phyloP scores from a whole-genome alignment of 2,797 vertebrate species.

The Chelidonichthys spinosus region DNA sequence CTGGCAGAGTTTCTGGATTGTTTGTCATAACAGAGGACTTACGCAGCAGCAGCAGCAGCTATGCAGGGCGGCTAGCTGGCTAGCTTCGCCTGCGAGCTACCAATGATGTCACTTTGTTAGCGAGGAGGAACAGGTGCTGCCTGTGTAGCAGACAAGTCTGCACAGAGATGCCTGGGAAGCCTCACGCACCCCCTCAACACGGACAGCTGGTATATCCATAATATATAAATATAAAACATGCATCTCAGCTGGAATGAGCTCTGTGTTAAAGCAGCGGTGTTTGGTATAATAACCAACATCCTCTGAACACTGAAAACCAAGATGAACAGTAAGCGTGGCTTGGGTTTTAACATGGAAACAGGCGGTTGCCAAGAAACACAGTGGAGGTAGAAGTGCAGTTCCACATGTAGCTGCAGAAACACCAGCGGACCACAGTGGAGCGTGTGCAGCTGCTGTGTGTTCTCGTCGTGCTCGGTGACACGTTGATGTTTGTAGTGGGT shows the following conservation, averaged over 20 bases:
- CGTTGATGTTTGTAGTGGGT: neutral
- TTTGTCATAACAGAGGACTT: conserved; percentile 45
- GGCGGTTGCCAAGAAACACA: conserved; percentile 11
- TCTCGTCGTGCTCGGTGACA: neutral
- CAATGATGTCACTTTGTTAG: conserved; percentile 71
- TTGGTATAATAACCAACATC: conserved; percentile 6
- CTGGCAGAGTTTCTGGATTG: conserved; percentile 23
- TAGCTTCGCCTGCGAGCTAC: conserved; percentile 48
- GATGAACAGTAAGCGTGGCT: neutral
- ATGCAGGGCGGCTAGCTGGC: conserved; percentile 5
- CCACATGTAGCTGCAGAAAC: neutral
- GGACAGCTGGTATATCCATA: conserved; percentile 33
- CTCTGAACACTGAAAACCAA: conserved; percentile 12
- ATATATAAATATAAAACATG: conserved; percentile 27
- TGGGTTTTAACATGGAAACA: conserved; percentile 31
- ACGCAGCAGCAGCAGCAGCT: conserved; percentile 19
- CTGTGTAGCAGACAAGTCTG: conserved; percentile 47
- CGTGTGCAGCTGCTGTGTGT: neutral
- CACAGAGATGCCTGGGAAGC: conserved; percentile 52
- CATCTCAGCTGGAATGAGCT: conserved; percentile 27
- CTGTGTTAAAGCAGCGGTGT: neutral
- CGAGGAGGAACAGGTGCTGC: conserved; percentile 75
- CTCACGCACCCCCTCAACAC: conserved; percentile 21
- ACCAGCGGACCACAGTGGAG: neutral
- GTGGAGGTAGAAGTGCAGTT: conserved; percentile 8